Percentiles rank a stretch among this genome's conserved stretches.
These are phyloP conservation scores for Etheostoma cragini DNA, from an alignment of 2,113 vertebrate genomes.

Conservation along the genomic window DNA sequence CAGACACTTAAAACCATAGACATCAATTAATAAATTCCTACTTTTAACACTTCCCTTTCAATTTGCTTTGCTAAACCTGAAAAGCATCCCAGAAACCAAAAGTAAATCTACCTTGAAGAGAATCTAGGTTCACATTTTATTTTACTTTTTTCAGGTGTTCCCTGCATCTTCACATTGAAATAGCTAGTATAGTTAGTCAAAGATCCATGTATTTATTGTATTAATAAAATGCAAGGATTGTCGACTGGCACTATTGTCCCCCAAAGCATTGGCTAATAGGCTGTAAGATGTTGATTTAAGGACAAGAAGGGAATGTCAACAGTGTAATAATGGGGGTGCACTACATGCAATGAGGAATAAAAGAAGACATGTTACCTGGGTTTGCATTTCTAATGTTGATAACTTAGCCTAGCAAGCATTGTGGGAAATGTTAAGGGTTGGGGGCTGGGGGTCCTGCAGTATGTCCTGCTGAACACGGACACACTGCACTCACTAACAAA, in stretches of 20 bases:
- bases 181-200: constrained; percentile 8
- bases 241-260: constrained; percentile 62
- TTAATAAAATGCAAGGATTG: constrained; percentile 57
- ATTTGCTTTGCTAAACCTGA: constrained; percentile 16
- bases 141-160: constrained; percentile 29
- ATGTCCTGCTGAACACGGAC: constrained; percentile 25
- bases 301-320: constrained; percentile 61
- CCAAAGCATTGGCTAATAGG: constrained; percentile 72
- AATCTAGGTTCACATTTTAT: constrained; percentile 42
- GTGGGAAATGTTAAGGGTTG: neutral
- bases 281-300: constrained; percentile 78
- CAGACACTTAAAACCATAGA: constrained; percentile 3
- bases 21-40: neutral
- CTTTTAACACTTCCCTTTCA: neutral
- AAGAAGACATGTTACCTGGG: constrained; percentile 67
- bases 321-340: constrained; percentile 62
- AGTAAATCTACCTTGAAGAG: constrained; percentile 41
- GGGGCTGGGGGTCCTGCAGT: neutral
- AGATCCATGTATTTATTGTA: constrained; percentile 35
- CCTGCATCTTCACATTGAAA: neutral
- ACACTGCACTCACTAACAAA: constrained; percentile 32
- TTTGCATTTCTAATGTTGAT: constrained; percentile 76
- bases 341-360: constrained; percentile 62
- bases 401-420: constrained; percentile 58
- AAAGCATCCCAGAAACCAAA: constrained; percentile 41